Evolutionary conservation across 1,140 invertebrate genomes (phyloP), one percentile per base, ranked within the genome.

Genomic region (Drosophila auraria): DNA sequence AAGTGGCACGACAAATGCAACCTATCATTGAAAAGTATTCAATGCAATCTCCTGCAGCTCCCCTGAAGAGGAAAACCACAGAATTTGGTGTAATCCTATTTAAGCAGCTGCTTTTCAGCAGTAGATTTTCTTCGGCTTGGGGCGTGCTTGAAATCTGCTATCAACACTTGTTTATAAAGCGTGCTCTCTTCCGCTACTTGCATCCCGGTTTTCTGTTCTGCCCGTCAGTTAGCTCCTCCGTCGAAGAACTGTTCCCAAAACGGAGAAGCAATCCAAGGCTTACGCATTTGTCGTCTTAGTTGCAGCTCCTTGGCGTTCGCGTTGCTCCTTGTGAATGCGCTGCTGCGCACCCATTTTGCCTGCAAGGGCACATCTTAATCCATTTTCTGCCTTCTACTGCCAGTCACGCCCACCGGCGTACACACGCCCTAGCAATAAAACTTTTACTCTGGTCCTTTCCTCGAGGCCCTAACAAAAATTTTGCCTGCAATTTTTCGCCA

Each of bases 81-180:
- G 49, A 79, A 86, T 82, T 79, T 66, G 63, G 58, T 86, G 82
- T 86, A 86, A 86, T 84, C 83, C 75, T 66, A 86, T 84, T 79
- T 84, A 86, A 84, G 75, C 65, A 84, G 81, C 81, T 80, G 81
- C 78, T 66, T 73, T 75, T 80, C 61, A 80, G 60, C 68, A 69
- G 75, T 64, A 45, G 74, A 64, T 69, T 51, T 69, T 68, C 38
- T 76, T 74, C 23, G 57, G 17, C 62, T 38, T 62, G 62, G 59
- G 66, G 60, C 70, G 77, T 80, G 79, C 79, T 56, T 59, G 45
- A 59, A 75, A 64, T 79, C 65, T 86, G 82, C 66, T 77, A 86
- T 84, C 83, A 84, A 86, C 83, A 86, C 82, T 86, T 86, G 83
- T 86, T 82, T 86, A 86, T 86, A 76, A 47, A 73, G 23, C 54